Evolutionary conservation across 2,797 vertebrate species (phyloP).

Genomic region (Schizopygopsis pylzovi): DNA sequence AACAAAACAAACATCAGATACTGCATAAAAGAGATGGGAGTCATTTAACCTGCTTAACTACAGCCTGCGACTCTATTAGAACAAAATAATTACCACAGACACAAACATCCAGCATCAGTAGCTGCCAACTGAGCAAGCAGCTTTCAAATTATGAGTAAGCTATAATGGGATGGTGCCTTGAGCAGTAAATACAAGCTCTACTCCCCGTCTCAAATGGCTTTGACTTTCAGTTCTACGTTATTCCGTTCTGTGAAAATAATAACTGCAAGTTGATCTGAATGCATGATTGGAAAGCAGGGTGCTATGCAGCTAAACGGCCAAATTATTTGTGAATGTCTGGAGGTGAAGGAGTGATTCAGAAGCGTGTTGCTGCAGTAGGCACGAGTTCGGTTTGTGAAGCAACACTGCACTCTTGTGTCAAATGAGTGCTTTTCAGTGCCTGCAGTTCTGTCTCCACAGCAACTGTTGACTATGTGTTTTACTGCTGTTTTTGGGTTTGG

Average conservation of each 20-base stretch:
- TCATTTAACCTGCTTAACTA: constrained; percentile 53
- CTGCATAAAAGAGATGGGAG: constrained; percentile 7
- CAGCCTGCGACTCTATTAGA: constrained; percentile 44
- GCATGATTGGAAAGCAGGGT: constrained; percentile 40
- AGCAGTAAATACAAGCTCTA: constrained; percentile 33
- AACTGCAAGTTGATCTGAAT: constrained; percentile 54
- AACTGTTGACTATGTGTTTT: constrained; percentile 14
- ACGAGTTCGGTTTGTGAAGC: constrained; percentile 36
- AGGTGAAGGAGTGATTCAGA: constrained; percentile 28
- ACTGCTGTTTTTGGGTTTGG: not conserved
- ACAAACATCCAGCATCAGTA: constrained; percentile 42
- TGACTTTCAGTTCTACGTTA: constrained; percentile 53
- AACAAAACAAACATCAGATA: constrained; percentile 18
- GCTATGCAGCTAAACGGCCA: constrained; percentile 46
- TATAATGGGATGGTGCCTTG: constrained; percentile 46
- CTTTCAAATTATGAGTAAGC: constrained; percentile 52
- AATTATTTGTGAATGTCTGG: constrained; percentile 42
- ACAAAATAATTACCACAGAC: constrained; percentile 54
- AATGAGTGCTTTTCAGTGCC: not conserved
- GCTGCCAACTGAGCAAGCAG: constrained; percentile 45
- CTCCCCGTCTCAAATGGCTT: constrained; percentile 33
- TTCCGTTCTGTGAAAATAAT: constrained; percentile 47
- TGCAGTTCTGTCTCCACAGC: constrained; percentile 32
- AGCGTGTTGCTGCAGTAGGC: constrained; percentile 47
- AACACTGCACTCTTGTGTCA: constrained; percentile 63